Evolutionary conservation across 2,888 invertebrate genomes (phyloP), one percentile per base, ranked within the genome.

Genomic region (Pterostichus madidus): DNA sequence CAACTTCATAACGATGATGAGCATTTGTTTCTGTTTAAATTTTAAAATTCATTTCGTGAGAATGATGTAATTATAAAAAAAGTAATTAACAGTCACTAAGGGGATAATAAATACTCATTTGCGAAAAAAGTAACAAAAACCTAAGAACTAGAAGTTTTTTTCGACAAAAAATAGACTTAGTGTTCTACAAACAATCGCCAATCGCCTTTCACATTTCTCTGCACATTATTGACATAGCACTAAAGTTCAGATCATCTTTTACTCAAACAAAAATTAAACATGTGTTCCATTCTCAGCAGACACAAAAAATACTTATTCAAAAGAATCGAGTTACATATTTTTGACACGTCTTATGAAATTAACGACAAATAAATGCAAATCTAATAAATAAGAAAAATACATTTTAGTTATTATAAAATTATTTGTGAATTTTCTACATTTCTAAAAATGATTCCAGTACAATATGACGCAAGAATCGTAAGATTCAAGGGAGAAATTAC

Each of bases 121-220:
- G n/a, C n/a, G 39, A 39, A 39, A 39, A 35, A 39, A 39, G 39
- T 39, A 7, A 39, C 39, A 39, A 39, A 39, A 7, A 39, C 6
- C 39, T 39, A 8, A 0, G 5, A 39, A 8, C 2, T 3, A 39
- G 39, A 39, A 8, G 39, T 39, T 39, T 24, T 24, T 24, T 24
- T 24, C 24, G n/a, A 7, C 8, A 35, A 64, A 64, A 64, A 64
- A 31, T 24, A 7, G 39, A 39, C 39, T 39, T 39, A 8, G 39
- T 7, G 75, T 13, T 39, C 46, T 31, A 75, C 46, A 75, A 75
- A 75, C 52, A 75, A 35, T 13, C n/a, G 31, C 32, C 35, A 35
- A 75, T 31, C 15, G 52, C 52, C 75, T 75, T 75, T 75, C 75
- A 75, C 75, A 75, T 75, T 75, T 75, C 75, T 75, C 17, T 24